Evolutionary conservation across 2,888 invertebrate species (phyloP).

Genomic region (Allophyes oxyacanthae): DNA sequence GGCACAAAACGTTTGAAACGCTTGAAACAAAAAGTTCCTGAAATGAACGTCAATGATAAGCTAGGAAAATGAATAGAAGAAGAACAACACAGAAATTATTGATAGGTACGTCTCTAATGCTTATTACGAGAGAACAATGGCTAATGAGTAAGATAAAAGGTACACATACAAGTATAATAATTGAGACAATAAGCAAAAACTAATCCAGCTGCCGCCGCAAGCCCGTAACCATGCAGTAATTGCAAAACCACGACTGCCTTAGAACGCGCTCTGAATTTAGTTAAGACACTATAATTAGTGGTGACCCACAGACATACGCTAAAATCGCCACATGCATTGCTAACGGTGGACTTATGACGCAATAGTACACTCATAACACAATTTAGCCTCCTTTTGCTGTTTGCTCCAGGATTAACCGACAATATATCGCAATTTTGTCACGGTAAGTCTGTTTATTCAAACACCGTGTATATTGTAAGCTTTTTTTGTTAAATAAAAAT

Average conservation of each 20-base stretch:
- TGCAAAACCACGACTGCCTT: constrained; percentile 45
- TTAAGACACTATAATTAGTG: constrained; percentile 70
- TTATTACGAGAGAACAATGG: too few relatives aligned
- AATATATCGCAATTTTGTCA: neutral
- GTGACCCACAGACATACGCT: constrained; percentile 64
- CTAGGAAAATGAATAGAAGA: too few relatives aligned
- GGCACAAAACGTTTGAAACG: too few relatives aligned
- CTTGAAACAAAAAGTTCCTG: too few relatives aligned
- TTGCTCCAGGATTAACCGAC: constrained; percentile 18
- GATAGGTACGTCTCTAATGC: too few relatives aligned
- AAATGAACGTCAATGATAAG: too few relatives aligned
- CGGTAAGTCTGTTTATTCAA: too few relatives aligned
- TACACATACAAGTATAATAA: too few relatives aligned
- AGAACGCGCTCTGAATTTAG: constrained; percentile 47
- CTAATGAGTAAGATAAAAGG: too few relatives aligned
- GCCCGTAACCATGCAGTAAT: constrained; percentile 26
- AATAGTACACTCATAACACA: constrained; percentile 29
- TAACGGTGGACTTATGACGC: constrained; percentile 41
- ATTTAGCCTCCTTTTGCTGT: constrained; percentile 23
- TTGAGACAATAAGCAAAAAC: constrained; percentile 19
- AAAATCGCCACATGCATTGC: constrained; percentile 77
- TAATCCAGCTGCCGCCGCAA: constrained; percentile 10
- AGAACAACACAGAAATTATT: too few relatives aligned
- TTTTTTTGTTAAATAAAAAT: too few relatives aligned
- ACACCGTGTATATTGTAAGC: too few relatives aligned